Base-by-base conservation (phyloP, 2,888 invertebrate species). In the Perithous albicinctus region DNA sequence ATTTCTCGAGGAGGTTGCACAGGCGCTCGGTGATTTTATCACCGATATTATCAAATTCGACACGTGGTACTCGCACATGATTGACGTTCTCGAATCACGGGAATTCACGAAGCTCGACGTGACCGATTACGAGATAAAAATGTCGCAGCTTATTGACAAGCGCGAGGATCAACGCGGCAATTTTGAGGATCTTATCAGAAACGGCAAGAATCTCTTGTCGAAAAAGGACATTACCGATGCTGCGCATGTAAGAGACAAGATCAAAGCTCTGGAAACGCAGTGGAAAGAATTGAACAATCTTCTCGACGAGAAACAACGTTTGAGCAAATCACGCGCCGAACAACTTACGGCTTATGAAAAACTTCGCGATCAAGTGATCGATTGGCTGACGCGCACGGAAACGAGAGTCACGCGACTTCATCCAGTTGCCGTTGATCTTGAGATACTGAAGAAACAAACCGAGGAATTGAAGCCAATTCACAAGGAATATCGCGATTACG, bases 211-310 rank as follows among this genome's bases (percentile, higher is more conserved):
- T 70, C 93, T 98, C 75, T 95, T 98, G 67, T 93, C 96, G 8
- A 96, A 97, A 93, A 97, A 97, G 86, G 98, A 98, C 89, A 96
- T 98, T 59, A 97, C 98, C 0, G 98, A 98, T 90, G 97, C 97
- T 0, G 96, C 96, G 46, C 95, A 95, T 1, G 95, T 98, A 10
- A 94, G 98, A 38, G 98, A 98, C 92, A 96, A 96, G 87, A 96
- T 98, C 89, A 98, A 97, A 94, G 95, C 96, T 1, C 93, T 98
- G 84, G 98, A 99, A 93, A 96, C 95, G 85, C 96, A 96, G 89
- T 99, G 98, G 98, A 96, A 96, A 66, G 98, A 98, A 89, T 95
- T 99, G 86, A 96, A 96, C 88, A 95, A 95, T 18, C 93, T 96
- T 0, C 93, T 99, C 29, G 97, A 97, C 85, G 98, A 99, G 89